Conservation (phyloP, 2,888 invertebrate species). For the Zygogramma bicolorata region DNA sequence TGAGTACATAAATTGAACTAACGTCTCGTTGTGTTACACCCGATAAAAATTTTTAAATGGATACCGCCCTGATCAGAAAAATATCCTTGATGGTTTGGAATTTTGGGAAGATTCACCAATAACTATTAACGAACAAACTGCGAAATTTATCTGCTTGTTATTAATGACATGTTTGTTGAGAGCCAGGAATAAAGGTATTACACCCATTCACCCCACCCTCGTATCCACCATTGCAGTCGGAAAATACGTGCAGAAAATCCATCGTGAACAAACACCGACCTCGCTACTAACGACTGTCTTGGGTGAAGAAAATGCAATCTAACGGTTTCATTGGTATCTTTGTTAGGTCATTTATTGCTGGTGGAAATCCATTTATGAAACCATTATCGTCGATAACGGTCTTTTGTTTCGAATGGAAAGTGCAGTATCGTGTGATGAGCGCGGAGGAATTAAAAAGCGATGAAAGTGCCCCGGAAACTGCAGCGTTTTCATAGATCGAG, state of each 20-base stretch:
- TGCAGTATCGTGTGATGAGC: constrained; percentile 20
- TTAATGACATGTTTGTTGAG: no score
- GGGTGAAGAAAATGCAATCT: constrained; percentile 18
- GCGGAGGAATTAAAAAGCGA: constrained; percentile 14
- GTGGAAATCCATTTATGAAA: constrained; percentile 30
- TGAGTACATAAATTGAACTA: no score
- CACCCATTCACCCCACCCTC: no score
- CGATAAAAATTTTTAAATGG: no score
- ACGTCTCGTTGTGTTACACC: no score
- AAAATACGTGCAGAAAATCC: constrained; percentile 26
- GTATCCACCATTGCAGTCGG: no score
- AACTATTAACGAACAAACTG: no score
- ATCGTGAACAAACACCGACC: constrained; percentile 3
- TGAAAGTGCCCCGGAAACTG: constrained; percentile 8
- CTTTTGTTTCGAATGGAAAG: constrained; percentile 17
- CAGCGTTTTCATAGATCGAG: constrained; percentile 8
- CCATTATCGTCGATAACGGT: constrained; percentile 30
- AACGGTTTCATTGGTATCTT: constrained; percentile 19
- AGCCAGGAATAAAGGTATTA: no score
- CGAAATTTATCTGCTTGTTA: no score
- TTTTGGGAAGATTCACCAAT: no score
- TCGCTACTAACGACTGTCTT: constrained; percentile 17
- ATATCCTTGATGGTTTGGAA: no score
- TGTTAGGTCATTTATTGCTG: constrained; percentile 21
- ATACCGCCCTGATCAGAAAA: no score